Evolutionary conservation across 2,888 invertebrate genomes (phyloP).

Genomic region (Merodon equestris): DNA sequence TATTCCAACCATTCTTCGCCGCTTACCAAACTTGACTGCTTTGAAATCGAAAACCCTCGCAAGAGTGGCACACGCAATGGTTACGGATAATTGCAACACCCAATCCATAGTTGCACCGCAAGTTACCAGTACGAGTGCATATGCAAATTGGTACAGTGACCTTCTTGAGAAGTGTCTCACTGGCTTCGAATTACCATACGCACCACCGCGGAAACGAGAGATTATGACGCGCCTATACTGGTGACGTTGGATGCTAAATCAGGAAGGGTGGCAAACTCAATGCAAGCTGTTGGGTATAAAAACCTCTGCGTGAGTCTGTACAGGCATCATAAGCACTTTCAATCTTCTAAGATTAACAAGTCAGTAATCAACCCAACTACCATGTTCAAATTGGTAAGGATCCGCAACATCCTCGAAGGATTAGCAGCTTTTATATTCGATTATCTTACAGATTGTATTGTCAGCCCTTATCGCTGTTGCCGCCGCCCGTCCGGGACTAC

Average conservation of each 20-base stretch:
- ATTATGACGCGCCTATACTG: conserved; percentile 6
- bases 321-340: conserved; percentile 48
- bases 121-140: conserved; percentile 7
- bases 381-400: conserved; percentile 66
- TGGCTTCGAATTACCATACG: conserved; percentile 40
- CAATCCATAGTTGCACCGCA: conserved; percentile 11
- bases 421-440: not conserved
- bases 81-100: conserved; percentile 51
- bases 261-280: conserved; percentile 43
- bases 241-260: not conserved
- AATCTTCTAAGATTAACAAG: conserved; percentile 51
- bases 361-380: conserved; percentile 40
- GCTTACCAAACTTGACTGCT: conserved; percentile 19
- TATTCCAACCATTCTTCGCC: not conserved
- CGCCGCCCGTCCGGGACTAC: conserved; percentile 76
- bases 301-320: not conserved
- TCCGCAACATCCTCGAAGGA: not conserved
- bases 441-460: conserved; percentile 81
- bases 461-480: conserved; percentile 81
- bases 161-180: conserved; percentile 50
- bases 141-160: conserved; percentile 41
- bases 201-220: conserved; percentile 50
- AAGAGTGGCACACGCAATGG: conserved; percentile 42
- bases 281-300: conserved; percentile 36
- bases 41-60: conserved; percentile 34